Conservation (phyloP, 1,140 invertebrate species). For the Drosophila sechellia region DNA sequence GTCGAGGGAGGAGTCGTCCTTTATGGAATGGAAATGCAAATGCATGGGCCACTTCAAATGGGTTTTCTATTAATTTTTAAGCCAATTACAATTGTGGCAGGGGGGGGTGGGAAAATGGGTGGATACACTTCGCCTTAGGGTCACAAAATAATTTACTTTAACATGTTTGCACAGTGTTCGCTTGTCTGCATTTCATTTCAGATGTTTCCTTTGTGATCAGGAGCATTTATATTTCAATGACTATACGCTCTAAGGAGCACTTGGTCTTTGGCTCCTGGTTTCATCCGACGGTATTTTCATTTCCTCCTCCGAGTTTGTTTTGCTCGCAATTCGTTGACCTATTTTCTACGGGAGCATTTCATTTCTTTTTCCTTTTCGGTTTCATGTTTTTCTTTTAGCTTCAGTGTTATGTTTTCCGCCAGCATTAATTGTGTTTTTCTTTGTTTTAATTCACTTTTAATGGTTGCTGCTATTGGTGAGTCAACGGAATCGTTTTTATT, state of each 20-base stretch:
- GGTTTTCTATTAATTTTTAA: not conserved
- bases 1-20: not conserved
- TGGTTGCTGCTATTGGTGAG: conserved; percentile 18
- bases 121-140: conserved; percentile 8
- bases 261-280: conserved; percentile 1
- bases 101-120: too few relatives aligned
- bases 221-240: conserved; percentile 15
- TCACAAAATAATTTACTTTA: conserved; percentile 11
- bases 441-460: conserved; percentile 43
- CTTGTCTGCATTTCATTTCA: conserved; percentile 35
- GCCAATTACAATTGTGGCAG: not conserved
- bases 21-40: not conserved
- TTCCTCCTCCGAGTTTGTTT: conserved; percentile 35
- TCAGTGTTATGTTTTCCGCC: conserved; percentile 22
- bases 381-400: conserved; percentile 22
- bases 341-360: conserved; percentile 1
- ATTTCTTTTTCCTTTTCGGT: conserved; percentile 8
- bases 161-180: conserved; percentile 30
- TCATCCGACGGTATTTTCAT: conserved; percentile 16
- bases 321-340: conserved; percentile 42
- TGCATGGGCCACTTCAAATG: not conserved
- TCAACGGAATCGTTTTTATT: conserved; percentile 23
- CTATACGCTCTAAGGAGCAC: conserved; percentile 30
- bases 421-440: conserved; percentile 44
- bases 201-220: conserved; percentile 17